These are phyloP conservation scores for Eumaeus atala DNA, from an alignment of 1,140 invertebrate species.

Conservation along the genomic window DNA sequence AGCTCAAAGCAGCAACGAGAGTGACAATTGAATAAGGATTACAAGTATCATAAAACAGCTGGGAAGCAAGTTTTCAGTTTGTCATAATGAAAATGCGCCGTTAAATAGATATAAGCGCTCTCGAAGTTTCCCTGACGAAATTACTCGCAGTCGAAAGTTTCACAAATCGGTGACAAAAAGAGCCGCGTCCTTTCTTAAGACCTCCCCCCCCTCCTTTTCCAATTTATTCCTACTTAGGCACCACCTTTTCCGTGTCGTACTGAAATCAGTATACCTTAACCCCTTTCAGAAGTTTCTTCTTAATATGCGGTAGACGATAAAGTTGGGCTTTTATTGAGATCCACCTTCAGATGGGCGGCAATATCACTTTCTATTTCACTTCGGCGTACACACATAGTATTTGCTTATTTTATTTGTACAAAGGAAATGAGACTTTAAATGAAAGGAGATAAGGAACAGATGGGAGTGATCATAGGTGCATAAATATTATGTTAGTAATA, in stretches of 20 bases:
- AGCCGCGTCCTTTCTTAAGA: constrained; percentile 28
- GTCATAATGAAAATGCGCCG: constrained; percentile 8
- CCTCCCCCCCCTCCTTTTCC: constrained; percentile 48
- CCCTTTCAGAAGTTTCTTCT: constrained; percentile 59
- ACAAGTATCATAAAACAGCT: background rate
- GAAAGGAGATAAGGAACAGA: too few species aligned
- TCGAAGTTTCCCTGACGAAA: constrained; percentile 18
- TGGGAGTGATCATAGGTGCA: too few species aligned
- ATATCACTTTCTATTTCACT: constrained; percentile 48
- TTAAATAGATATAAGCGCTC: constrained; percentile 15
- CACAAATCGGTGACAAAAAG: constrained; percentile 31
- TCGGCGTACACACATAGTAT: constrained; percentile 26
- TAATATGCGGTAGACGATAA: constrained; percentile 49
- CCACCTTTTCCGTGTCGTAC: constrained; percentile 65
- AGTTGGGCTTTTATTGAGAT: constrained; percentile 57
- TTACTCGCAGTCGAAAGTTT: constrained; percentile 27
- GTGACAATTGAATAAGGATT: background rate
- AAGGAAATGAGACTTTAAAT: too few species aligned
- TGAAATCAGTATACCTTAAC: constrained; percentile 55
- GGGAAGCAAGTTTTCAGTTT: background rate
- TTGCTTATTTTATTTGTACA: background rate
- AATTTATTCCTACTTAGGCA: constrained; percentile 60
- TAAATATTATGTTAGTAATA: too few species aligned
- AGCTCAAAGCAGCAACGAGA: too few species aligned
- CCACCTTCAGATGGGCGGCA: constrained; percentile 44